Evolutionary conservation across 37 sponge, comb jelly and placozoan species (phyloP).

Genomic region (Spongilla lacustris): DNA sequence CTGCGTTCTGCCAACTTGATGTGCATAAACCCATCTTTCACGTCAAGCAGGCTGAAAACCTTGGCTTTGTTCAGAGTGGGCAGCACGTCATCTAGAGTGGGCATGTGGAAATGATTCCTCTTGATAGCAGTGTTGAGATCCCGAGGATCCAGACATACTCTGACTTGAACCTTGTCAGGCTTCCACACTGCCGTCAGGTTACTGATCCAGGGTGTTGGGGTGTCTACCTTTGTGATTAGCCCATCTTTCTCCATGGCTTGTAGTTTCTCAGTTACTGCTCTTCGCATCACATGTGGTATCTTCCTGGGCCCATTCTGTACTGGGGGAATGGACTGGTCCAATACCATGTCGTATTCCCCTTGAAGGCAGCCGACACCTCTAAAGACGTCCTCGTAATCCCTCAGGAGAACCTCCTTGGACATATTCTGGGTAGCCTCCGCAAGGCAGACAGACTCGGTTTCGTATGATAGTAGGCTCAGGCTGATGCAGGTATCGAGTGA

Average conservation of each 20-base stretch:
- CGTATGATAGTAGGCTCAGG: neutral
- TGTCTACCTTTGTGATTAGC: constrained; percentile 30
- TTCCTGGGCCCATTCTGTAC: constrained; percentile 27
- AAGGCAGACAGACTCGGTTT: neutral
- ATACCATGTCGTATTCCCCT: constrained; percentile 10
- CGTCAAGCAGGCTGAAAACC: constrained; percentile 25
- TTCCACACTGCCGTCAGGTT: constrained; percentile 29
- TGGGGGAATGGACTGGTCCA: constrained; percentile 7
- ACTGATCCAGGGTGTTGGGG: constrained; percentile 53
- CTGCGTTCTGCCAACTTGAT: constrained; percentile 13
- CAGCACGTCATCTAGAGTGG: constrained; percentile 39
- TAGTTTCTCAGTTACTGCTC: constrained; percentile 18
- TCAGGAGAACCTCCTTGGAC: neutral
- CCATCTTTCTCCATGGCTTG: constrained; percentile 15
- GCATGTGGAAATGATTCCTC: constrained; percentile 28
- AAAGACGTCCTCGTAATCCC: constrained; percentile 3
- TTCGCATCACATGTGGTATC: constrained; percentile 26
- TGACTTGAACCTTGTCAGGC: constrained; percentile 27
- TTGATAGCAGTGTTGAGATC: constrained; percentile 59
- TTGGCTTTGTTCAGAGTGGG: constrained; percentile 20
- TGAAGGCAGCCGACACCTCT: constrained; percentile 1
- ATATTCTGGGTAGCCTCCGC: neutral
- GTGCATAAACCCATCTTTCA: constrained; percentile 21
- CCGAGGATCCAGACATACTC: constrained; percentile 52
- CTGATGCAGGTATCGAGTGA: constrained; percentile 1